A percentile compares a stretch with the other conserved stretches of the same genome.
Evolutionary conservation across 2,113 vertebrate species (phyloP).

Genomic region (Oryzias javanicus): DNA sequence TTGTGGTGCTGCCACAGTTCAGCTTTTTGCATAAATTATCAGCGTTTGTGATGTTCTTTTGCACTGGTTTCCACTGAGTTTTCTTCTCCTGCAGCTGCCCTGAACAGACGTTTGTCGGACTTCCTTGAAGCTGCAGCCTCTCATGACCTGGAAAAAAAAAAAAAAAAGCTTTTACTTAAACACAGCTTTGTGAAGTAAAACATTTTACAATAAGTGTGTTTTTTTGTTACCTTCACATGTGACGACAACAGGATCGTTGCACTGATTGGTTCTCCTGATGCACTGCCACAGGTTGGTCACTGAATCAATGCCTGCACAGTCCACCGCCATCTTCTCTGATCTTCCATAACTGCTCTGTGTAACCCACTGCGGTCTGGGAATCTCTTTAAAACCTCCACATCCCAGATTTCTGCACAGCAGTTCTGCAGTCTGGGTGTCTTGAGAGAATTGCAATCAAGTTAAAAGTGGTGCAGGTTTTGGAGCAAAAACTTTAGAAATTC

Average conservation of each 20-base stretch:
- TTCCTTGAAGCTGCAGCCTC: conserved; percentile 23
- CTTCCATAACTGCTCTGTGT: accelerated
- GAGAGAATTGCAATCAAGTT: neutral
- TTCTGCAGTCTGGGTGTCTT: accelerated
- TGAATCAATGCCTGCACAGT: accelerated
- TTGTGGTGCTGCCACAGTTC: conserved; percentile 34
- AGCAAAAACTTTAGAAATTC: too few species aligned
- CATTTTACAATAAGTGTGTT: too few species aligned
- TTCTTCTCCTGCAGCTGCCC: conserved; percentile 25
- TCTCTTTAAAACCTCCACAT: neutral
- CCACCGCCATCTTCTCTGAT: accelerated
- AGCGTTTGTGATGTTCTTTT: accelerated
- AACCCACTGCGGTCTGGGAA: accelerated
- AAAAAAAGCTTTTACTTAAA: neutral
- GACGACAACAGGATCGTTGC: neutral
- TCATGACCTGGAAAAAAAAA: conserved; percentile 39
- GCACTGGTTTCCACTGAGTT: accelerated
- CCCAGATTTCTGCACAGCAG: conserved; percentile 28
- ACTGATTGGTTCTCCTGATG: accelerated
- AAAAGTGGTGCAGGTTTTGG: neutral
- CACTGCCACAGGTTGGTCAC: conserved; percentile 57
- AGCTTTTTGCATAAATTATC: conserved; percentile 31
- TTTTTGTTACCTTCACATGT: conserved; percentile 51
- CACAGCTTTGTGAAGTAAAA: neutral
- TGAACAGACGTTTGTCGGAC: conserved; percentile 27